A percentile compares a stretch with the other conserved stretches of the same genome.
phyloP scores from a whole-genome alignment of 2,888 invertebrate genomes.

The Spisula solida region DNA sequence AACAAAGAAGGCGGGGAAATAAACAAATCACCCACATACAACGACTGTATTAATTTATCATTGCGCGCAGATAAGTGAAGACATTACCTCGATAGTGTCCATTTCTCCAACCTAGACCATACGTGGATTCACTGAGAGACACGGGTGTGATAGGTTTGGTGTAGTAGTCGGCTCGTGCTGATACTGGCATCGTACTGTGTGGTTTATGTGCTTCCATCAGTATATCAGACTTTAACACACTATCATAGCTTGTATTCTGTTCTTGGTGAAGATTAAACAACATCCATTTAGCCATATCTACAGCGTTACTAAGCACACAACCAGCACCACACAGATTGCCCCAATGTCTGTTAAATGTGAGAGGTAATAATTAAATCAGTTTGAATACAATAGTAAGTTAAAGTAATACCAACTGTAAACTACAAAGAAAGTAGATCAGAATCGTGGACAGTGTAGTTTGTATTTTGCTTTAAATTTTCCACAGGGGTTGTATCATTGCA shows the following conservation, averaged over 20 bases:
- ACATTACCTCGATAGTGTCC: conserved; percentile 85
- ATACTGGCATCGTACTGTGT: conserved; percentile 64
- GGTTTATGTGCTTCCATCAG: conserved; percentile 76
- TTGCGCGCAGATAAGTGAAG: not conserved
- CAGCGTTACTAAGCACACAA: conserved; percentile 82
- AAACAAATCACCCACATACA: too few species aligned
- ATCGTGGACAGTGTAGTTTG: too few species aligned
- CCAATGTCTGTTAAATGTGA: conserved; percentile 75
- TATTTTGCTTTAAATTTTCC: too few species aligned
- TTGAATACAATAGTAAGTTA: too few species aligned
- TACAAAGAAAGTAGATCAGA: too few species aligned
- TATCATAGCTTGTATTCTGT: conserved; percentile 54
- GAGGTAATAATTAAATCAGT: too few species aligned
- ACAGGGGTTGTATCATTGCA: too few species aligned
- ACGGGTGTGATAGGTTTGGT: conserved; percentile 78
- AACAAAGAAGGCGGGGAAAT: too few species aligned
- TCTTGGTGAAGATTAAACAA: conserved; percentile 80
- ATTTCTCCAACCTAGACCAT: conserved; percentile 83
- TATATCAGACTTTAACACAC: conserved; percentile 67
- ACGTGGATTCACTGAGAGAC: conserved; percentile 73
- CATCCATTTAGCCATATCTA: conserved; percentile 86
- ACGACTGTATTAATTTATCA: too few species aligned
- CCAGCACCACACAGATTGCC: conserved; percentile 82
- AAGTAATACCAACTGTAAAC: too few species aligned
- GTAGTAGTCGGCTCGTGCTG: conserved; percentile 67